A percentile compares a stretch with the other conserved stretches of the same genome.
Evolutionary conservation across 2,888 invertebrate species (phyloP).

Genomic region (Himalopsyche tibetana): DNA sequence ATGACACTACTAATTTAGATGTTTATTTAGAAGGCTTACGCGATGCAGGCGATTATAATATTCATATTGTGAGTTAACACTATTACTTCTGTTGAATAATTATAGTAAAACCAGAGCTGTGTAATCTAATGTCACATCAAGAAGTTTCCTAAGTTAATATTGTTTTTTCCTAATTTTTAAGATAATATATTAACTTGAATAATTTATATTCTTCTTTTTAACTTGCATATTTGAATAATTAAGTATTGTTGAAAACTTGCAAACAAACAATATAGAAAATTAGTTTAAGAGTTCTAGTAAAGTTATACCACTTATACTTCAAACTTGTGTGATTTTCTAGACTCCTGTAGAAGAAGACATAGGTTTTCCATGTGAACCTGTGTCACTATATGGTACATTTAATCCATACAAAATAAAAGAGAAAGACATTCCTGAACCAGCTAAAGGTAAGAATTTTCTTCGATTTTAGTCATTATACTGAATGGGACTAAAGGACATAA

Average conservation of each 20-base stretch:
- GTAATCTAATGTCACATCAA: too few relatives aligned
- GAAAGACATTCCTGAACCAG: constrained; percentile 78
- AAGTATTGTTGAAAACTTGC: too few relatives aligned
- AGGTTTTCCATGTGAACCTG: constrained; percentile 91
- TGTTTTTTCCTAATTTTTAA: too few relatives aligned
- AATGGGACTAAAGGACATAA: neutral
- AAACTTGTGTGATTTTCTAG: constrained; percentile 72
- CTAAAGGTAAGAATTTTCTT: constrained; percentile 70
- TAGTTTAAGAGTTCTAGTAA: too few relatives aligned
- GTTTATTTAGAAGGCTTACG: constrained; percentile 84
- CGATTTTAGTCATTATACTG: neutral
- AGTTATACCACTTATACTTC: too few relatives aligned
- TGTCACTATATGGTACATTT: constrained; percentile 89
- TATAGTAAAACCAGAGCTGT: too few relatives aligned
- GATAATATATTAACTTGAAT: too few relatives aligned
- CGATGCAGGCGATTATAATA: constrained; percentile 84
- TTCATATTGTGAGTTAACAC: constrained; percentile 82
- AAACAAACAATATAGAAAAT: too few relatives aligned
- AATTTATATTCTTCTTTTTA: too few relatives aligned
- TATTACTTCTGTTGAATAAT: too few relatives aligned
- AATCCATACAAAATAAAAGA: constrained; percentile 88
- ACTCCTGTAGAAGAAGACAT: constrained; percentile 88
- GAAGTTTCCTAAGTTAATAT: too few relatives aligned
- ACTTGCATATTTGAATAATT: too few relatives aligned
- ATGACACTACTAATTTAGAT: constrained; percentile 88